Evolutionary conservation across 2,888 invertebrate genomes (phyloP), one percentile per base, ranked within the genome.

Genomic region (Brachyopa scutellaris): DNA sequence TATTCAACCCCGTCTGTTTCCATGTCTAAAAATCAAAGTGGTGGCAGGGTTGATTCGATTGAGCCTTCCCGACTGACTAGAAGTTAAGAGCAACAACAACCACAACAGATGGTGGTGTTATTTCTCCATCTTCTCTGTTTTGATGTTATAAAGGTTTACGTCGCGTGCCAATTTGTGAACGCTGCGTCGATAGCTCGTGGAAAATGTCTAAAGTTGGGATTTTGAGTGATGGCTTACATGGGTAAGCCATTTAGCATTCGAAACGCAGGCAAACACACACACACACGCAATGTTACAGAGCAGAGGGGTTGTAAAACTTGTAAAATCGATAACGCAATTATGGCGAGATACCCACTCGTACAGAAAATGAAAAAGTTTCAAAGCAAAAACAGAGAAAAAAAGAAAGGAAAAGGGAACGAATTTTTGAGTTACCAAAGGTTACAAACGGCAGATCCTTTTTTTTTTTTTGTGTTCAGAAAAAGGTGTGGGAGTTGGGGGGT

Each of bases 181-280:
- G 17, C 36, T n/a, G 31, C 6, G 26, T 19, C 38, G 9, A 6
- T 17, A 40, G 51, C 36, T 55, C 33, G 29, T 61, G 64, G 23
- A 66, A 66, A 70, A 70, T 57, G 80, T 76, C 76, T 62, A 66
- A 82, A 72, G 70, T 82, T 82, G 26, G 70, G 66, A 72, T 77
- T 82, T 82, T 82, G 82, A 82, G 40, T 82, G 82, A 82, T 77
- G 70, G 77, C 82, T 77, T 77, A 82, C 82, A 82, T 72, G 77
- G 76, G 77, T 82, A 82, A 82, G 59, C 82, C 82, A 82, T 82
- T 82, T 82, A 77, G 33, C 64, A 77, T 64, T 64, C 6, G 15
- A 55, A 42, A 53, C 33, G 23, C 40, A 45, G 17, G 40, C 51
- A 62, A 21, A 40, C 59, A 26, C 29, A 33, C 33, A 33, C 38